Evolutionary conservation across 1,140 invertebrate species (phyloP).

Genomic region (Agrilus planipennis): DNA sequence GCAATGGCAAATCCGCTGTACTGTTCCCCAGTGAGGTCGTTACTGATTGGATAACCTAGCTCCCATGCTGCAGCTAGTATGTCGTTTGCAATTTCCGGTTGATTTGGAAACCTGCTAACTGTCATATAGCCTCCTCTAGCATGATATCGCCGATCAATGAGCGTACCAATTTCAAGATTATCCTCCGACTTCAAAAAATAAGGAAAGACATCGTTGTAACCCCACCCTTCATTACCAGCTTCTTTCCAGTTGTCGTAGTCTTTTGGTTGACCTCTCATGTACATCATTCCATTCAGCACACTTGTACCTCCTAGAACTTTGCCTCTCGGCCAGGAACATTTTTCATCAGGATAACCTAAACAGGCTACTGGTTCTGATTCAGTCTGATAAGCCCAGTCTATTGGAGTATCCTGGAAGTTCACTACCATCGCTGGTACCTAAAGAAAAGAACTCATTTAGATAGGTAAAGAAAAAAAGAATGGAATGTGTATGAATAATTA

Average conservation of each 20-base stretch:
- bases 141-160: slow-evolving; percentile 34
- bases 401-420: slow-evolving; percentile 40
- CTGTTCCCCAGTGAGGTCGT: slow-evolving; percentile 45
- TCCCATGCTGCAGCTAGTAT: slow-evolving; percentile 49
- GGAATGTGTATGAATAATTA: no score
- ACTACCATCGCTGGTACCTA: slow-evolving; percentile 43
- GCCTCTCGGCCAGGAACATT: slow-evolving; percentile 43
- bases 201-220: slow-evolving; percentile 38
- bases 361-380: slow-evolving; percentile 49
- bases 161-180: slow-evolving; percentile 38
- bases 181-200: slow-evolving; percentile 45
- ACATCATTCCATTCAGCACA: slow-evolving; percentile 62
- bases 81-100: slow-evolving; percentile 38
- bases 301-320: slow-evolving; percentile 50
- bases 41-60: slow-evolving; percentile 39
- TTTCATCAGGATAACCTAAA: slow-evolving; percentile 35
- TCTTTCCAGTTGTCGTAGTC: slow-evolving; percentile 61
- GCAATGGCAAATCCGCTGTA: slow-evolving; percentile 33
- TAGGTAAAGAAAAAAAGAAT: no score
- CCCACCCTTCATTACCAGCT: slow-evolving; percentile 28
- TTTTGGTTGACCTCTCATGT: slow-evolving; percentile 52
- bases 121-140: slow-evolving; percentile 36
- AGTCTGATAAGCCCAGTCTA: slow-evolving; percentile 55
- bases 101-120: slow-evolving; percentile 39
- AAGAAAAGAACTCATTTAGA: no score